phyloP scores from a whole-genome alignment of 2,113 vertebrate genomes.

The Actenoides lindsayi region DNA sequence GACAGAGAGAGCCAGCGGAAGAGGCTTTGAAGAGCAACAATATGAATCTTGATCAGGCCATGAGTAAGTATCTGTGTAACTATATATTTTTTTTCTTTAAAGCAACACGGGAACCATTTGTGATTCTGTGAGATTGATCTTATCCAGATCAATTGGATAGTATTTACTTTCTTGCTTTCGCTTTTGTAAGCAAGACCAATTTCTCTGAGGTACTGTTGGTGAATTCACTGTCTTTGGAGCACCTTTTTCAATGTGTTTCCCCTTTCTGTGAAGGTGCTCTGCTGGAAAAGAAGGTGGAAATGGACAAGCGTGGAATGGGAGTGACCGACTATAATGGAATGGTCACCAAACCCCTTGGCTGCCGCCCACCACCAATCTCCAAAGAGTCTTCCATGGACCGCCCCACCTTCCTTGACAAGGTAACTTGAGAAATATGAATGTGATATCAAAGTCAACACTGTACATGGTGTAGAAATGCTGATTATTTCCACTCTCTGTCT shows the following conservation, averaged over 20 bases:
- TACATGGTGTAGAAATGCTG: background rate
- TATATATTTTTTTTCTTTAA: background rate
- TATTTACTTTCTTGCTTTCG: background rate
- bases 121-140: background rate
- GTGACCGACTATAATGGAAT: conserved; percentile 93
- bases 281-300: conserved; percentile 98
- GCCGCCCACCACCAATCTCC: conserved; percentile 92
- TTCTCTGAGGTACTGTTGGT: background rate
- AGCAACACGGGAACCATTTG: background rate
- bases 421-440: background rate
- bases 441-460: no score
- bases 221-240: background rate
- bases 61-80: conserved; percentile 86
- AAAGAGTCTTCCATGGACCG: conserved; percentile 98
- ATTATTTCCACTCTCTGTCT: background rate
- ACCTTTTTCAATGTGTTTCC: background rate
- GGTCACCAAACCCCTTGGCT: conserved; percentile 92
- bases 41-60: conserved; percentile 99
- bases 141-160: background rate
- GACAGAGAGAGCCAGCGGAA: conserved; percentile 97
- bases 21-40: conserved; percentile 98
- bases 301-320: conserved; percentile 97
- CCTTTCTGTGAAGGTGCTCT: conserved; percentile 83
- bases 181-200: background rate
- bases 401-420: conserved; percentile 94